Conservation (phyloP, 2,888 invertebrate species). For the Eristalinus sepulchralis region DNA sequence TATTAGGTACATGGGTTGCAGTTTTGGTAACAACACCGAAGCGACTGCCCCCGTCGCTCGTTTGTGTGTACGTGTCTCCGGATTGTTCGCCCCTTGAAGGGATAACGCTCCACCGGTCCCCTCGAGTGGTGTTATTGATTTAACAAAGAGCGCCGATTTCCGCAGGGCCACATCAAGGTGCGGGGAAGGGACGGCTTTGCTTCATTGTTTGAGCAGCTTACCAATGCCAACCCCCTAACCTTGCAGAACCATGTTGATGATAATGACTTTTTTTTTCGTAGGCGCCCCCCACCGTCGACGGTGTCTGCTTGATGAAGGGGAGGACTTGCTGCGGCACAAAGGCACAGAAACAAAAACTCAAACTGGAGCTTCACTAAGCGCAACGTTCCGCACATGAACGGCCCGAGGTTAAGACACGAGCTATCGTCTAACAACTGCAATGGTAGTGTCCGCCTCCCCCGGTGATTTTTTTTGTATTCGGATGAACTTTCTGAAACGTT, state of each 20-base stretch:
- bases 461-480: neutral
- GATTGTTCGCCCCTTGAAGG: constrained; percentile 5
- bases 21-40: constrained; percentile 20
- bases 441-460: constrained; percentile 5
- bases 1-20: constrained; percentile 41
- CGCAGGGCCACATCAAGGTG: neutral
- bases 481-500: constrained; percentile 21
- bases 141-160: constrained; percentile 53
- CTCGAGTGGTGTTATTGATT: constrained; percentile 61
- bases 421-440: constrained; percentile 6
- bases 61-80: neutral
- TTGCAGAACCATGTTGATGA: constrained; percentile 35
- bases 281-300: neutral
- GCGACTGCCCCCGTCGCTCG: neutral
- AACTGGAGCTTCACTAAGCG: neutral
- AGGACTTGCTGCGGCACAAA: neutral
- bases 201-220: constrained; percentile 33
- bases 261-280: constrained; percentile 45
- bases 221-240: constrained; percentile 39
- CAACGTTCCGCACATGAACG: constrained; percentile 1
- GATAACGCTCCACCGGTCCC: constrained; percentile 3
- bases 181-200: constrained; percentile 6
- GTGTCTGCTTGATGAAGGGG: neutral
- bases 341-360: neutral
- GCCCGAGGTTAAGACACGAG: constrained; percentile 14